These are phyloP conservation scores for Gila robusta DNA, from an alignment of 2,797 vertebrate species.

Conservation along the genomic window DNA sequence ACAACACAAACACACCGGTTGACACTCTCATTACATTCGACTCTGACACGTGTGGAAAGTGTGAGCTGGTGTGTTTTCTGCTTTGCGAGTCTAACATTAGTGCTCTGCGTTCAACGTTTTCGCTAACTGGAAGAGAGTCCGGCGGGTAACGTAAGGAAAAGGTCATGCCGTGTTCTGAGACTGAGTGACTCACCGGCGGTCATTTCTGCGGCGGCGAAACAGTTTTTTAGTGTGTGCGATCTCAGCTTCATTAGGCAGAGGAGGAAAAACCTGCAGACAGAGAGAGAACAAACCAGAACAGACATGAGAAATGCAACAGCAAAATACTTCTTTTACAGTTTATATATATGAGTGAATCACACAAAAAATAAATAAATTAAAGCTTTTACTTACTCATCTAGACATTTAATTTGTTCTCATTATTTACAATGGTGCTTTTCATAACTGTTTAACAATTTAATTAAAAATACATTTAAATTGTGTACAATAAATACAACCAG, in stretches of 20 bases:
- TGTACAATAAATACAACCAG: background rate
- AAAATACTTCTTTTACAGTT: background rate
- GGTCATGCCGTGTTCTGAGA: background rate
- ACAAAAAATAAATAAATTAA: background rate
- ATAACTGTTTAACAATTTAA: background rate
- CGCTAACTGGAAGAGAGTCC: background rate
- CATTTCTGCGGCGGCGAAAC: constrained; percentile 91
- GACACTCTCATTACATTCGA: constrained; percentile 40
- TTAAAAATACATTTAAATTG: background rate
- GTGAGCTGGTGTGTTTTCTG: constrained; percentile 43
- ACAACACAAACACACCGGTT: constrained; percentile 23
- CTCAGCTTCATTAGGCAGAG: constrained; percentile 92
- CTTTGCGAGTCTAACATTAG: constrained; percentile 17
- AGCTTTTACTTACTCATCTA: background rate
- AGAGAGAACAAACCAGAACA: constrained; percentile 31
- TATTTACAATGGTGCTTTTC: background rate
- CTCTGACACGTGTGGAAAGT: constrained; percentile 44
- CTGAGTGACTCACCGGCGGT: constrained; percentile 85
- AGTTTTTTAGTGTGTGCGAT: constrained; percentile 97
- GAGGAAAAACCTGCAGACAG: constrained; percentile 87
- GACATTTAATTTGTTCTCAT: background rate
- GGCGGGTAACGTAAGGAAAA: background rate
- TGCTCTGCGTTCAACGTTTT: background rate
- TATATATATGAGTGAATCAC: background rate
- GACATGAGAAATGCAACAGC: background rate